Base-by-base conservation (phyloP, 2,888 invertebrate genomes). In the Eilema caniola region DNA sequence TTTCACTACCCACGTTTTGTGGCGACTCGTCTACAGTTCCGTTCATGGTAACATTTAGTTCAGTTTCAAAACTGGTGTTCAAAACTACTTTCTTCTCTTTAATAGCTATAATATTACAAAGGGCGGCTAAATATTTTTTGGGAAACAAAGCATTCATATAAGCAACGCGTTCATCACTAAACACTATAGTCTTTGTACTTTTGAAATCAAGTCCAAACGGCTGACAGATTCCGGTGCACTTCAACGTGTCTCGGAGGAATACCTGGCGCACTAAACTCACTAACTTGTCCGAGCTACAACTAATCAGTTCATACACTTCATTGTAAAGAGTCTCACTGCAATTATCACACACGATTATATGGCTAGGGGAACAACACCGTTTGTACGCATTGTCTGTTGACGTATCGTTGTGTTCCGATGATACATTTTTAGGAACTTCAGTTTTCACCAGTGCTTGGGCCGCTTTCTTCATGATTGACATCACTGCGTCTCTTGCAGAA, bases 401-500 rank as follows among this genome's bases (percentile, higher is more conserved):
- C 79, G 94, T 93, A 83, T 93, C 93, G 84, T 95, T 94, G 79
- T 90, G 90, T 87, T 93, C 92, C 79, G 92, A 94, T 72, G 95
- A 95, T 71, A 96, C 96, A 84, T 96, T 96, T 88, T 96, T 96
- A 78, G 96, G 96, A 84, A 95, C 94, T 91, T 96, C 96, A 16
- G 97, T 96, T 87, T 98, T 98, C 2, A 97, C 98, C 80, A 98
- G 95, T 56, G 97, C 98, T 92, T 98, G 97, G 11, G 98, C 98
- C 0, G 98, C 99, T 91, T 98, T 98, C 89, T 98, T 98, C 69
- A 99, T 98, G 79, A 99, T 98, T 63, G 98, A 98, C 88, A 99
- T 96, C 61, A 99, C 99, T 0, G 98, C 99, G 88, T 99, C 98
- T 81, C 98, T 97, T 3, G 98, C 98, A 16, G 98, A 98, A 72